phyloP scores from a whole-genome alignment of 2,113 vertebrate genomes.

The Xiphophorus hellerii region DNA sequence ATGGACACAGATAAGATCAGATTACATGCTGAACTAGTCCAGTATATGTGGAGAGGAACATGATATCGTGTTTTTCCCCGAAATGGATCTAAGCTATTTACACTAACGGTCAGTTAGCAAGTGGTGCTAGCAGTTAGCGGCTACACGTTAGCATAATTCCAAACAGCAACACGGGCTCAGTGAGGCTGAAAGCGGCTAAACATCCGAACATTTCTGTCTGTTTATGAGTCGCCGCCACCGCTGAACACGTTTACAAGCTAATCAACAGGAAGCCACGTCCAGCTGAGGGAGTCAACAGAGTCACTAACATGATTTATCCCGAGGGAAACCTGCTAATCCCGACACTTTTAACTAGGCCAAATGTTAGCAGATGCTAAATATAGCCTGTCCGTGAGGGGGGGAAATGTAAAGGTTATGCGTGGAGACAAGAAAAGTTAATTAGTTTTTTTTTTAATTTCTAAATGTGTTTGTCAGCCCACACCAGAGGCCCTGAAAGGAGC shows the following conservation, averaged over 20 bases:
- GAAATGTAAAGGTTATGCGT: neutral
- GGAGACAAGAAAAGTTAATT: neutral
- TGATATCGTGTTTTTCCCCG: neutral
- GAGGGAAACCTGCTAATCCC: neutral
- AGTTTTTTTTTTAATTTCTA: neutral
- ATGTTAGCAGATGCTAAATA: neutral
- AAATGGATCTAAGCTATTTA: neutral
- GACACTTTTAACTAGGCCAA: slow-evolving; percentile 1
- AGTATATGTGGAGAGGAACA: neutral
- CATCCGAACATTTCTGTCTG: neutral
- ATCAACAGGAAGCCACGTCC: neutral
- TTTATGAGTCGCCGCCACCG: neutral
- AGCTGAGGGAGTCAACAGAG: neutral
- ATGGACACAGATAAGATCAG: too few species aligned
- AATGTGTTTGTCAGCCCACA: slow-evolving; percentile 77
- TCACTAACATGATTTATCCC: neutral
- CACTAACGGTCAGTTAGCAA: neutral
- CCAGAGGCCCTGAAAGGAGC: slow-evolving; percentile 91
- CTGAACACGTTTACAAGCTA: neutral
- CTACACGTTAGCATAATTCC: neutral
- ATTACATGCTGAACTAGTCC: too few species aligned
- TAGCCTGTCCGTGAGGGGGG: neutral
- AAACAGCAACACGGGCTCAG: neutral
- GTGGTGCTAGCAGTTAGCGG: neutral
- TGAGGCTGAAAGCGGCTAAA: neutral